phyloP scores from a whole-genome alignment of 2,113 vertebrate genomes.

The Cinclus cinclus region DNA sequence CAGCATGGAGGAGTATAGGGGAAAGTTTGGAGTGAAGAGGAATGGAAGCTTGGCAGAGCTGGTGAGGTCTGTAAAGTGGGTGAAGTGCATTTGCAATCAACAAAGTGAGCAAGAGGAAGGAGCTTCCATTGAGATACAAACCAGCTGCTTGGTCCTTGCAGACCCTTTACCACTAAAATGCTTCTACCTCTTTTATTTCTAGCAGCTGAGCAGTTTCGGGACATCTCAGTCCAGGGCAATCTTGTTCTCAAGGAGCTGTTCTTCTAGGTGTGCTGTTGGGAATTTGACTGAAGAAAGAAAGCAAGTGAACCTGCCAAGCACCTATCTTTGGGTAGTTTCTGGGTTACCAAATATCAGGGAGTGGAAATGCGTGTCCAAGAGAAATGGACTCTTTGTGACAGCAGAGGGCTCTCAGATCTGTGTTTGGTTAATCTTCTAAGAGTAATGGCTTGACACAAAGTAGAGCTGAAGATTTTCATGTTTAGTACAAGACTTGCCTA shows the following conservation, averaged over 20 bases:
- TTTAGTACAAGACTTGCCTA: neutral
- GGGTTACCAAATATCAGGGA: neutral
- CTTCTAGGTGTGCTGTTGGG: neutral
- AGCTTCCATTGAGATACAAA: neutral
- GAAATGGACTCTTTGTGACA: neutral
- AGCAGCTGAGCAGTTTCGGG: neutral
- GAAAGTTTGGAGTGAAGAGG: neutral
- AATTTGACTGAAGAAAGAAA: neutral
- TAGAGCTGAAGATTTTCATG: neutral
- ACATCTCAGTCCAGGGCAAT: neutral
- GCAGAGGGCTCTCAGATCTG: neutral
- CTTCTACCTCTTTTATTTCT: neutral
- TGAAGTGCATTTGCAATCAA: neutral
- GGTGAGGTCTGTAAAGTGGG: neutral
- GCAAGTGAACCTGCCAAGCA: neutral
- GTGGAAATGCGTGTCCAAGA: neutral
- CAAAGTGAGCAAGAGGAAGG: neutral
- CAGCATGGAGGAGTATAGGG: neutral
- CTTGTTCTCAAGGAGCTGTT: neutral
- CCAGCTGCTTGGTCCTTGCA: neutral
- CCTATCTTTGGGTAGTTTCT: neutral
- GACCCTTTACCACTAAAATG: neutral
- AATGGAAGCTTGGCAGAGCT: neutral
- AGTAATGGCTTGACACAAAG: neutral
- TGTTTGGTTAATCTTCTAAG: neutral